phyloP scores from a whole-genome alignment of 2,797 vertebrate genomes.

The Acrossocheilus wenchowensis region DNA sequence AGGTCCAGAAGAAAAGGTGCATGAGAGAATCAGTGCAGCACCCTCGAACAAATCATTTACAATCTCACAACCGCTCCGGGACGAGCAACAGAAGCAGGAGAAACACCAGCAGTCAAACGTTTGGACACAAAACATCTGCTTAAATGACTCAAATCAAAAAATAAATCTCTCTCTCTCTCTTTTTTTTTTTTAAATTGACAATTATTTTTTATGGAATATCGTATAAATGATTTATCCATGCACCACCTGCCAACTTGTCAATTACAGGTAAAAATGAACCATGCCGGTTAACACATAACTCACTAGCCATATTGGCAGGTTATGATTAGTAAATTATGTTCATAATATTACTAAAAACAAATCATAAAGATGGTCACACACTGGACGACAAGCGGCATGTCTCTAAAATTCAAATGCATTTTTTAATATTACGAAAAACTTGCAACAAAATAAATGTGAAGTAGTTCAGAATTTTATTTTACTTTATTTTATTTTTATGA shows the following conservation, averaged over 20 bases:
- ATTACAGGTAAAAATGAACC: not conserved
- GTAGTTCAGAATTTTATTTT: no score
- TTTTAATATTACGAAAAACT: no score
- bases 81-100: not conserved
- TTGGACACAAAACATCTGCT: not conserved
- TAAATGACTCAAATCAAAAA: not conserved
- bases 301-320: not conserved
- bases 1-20: not conserved
- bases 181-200: not conserved
- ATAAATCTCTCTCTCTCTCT: no score
- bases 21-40: constrained; percentile 3
- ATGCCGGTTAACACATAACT: not conserved
- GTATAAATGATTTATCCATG: not conserved
- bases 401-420: not conserved
- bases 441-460: not conserved
- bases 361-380: not conserved
- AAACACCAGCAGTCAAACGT: not conserved
- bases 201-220: not conserved
- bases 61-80: not conserved
- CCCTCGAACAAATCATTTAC: not conserved
- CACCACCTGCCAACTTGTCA: not conserved
- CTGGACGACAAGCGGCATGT: not conserved
- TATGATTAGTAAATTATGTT: not conserved
- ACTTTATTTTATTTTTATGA: not conserved
- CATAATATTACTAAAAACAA: not conserved